Evolutionary conservation across 2,888 invertebrate genomes (phyloP).

Genomic region (Xylocampa areola): DNA sequence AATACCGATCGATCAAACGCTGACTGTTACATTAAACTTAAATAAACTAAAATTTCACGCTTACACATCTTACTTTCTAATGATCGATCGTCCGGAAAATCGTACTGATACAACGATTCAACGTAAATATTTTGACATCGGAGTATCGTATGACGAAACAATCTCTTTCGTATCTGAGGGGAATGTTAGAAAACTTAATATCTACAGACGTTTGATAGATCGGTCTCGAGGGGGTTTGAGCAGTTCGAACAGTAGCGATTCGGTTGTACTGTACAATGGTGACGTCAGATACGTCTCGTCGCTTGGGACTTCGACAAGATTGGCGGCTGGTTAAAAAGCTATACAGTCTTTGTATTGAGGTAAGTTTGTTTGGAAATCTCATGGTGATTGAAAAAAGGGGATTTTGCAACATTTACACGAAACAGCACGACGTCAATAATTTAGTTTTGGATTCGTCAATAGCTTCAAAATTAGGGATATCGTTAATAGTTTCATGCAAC

Average conservation of each 20-base stretch:
- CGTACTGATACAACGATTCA: constrained; percentile 78
- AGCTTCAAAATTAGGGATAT: too few species aligned
- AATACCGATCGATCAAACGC: constrained; percentile 54
- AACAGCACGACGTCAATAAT: not conserved
- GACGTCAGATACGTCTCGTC: constrained; percentile 65
- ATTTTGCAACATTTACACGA: not conserved
- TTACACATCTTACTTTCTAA: constrained; percentile 75
- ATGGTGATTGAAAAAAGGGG: constrained; percentile 3
- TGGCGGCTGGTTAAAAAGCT: constrained; percentile 32
- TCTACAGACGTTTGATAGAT: constrained; percentile 84
- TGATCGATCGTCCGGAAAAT: constrained; percentile 87
- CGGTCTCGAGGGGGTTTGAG: constrained; percentile 77
- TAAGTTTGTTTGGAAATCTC: constrained; percentile 20
- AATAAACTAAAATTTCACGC: constrained; percentile 85
- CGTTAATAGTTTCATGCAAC: too few species aligned
- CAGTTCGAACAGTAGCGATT: constrained; percentile 74
- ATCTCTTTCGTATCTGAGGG: constrained; percentile 80
- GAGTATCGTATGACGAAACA: constrained; percentile 86
- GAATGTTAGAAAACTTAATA: constrained; percentile 80
- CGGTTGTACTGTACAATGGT: constrained; percentile 66
- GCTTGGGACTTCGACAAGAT: constrained; percentile 61
- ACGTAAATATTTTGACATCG: constrained; percentile 87
- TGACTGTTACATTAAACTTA: constrained; percentile 71
- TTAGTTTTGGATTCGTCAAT: not conserved
- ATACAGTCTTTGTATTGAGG: constrained; percentile 17